These are phyloP conservation scores for Gnathonemus longibarbis DNA, from an alignment of 2,113 vertebrate genomes.

Conservation along the genomic window DNA sequence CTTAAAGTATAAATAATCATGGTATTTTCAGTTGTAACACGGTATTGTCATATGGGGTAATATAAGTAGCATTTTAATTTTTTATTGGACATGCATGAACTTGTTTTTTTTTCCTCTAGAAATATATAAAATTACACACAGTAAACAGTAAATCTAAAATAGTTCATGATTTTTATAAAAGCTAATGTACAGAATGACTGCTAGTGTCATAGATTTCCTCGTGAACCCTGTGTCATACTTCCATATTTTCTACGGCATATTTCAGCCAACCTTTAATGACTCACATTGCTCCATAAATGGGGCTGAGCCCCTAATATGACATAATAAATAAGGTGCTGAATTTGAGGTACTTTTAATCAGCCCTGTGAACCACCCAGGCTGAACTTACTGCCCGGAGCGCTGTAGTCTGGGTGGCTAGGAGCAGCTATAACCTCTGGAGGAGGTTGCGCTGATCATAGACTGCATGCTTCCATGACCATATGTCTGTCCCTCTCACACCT, in stretches of 20 bases:
- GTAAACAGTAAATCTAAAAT: background rate
- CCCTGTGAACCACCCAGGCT: background rate
- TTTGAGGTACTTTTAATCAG: background rate
- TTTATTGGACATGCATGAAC: background rate
- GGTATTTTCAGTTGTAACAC: background rate
- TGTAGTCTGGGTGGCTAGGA: background rate
- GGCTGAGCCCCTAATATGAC: background rate
- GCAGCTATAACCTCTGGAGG: background rate
- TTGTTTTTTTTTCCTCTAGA: background rate
- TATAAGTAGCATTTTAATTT: background rate
- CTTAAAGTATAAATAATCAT: background rate
- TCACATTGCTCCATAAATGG: background rate
- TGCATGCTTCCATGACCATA: background rate
- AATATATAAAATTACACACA: background rate
- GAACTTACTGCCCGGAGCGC: background rate
- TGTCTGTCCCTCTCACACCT: background rate
- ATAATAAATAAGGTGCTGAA: background rate
- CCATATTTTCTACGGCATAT: background rate
- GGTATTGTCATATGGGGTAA: background rate
- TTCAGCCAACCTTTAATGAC: background rate
- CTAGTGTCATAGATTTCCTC: background rate
- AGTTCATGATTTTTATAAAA: background rate
- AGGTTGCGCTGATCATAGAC: background rate
- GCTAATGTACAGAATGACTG: background rate
- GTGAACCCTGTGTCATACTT: background rate